Percentiles rank a stretch among this genome's conserved stretches.
Conservation (phyloP, 1,140 invertebrate species). For the Nylanderia fulva region DNA sequence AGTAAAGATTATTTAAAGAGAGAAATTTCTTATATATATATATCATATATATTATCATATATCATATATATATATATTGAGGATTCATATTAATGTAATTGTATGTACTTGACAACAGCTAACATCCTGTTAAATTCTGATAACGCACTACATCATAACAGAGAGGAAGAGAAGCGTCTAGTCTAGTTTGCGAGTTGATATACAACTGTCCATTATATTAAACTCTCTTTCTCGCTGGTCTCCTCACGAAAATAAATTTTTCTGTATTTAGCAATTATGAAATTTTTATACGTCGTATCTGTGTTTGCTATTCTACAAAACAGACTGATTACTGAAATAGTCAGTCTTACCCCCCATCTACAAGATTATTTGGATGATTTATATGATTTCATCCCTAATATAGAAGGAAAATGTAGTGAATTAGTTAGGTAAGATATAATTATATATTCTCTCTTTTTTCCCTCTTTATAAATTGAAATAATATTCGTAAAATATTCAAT, state of each 20-base stretch:
- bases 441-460: background rate
- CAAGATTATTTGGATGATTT: too few relatives aligned
- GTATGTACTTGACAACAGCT: conserved; percentile 11
- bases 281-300: conserved; percentile 4
- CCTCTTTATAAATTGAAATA: background rate
- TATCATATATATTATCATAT: too few relatives aligned
- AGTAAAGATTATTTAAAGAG: background rate
- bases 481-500: background rate
- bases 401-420: background rate
- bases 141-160: background rate
- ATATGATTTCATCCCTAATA: too few relatives aligned
- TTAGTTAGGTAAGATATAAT: conserved; percentile 35
- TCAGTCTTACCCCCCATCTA: too few relatives aligned
- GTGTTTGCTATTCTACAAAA: background rate
- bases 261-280: conserved; percentile 29
- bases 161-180: conserved; percentile 5
- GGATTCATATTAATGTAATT: conserved; percentile 15
- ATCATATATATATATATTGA: background rate
- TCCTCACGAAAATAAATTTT: background rate
- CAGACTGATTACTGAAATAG: background rate
- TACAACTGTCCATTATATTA: background rate
- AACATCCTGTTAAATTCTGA: conserved; percentile 37
- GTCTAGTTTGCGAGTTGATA: background rate
- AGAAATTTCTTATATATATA: background rate
- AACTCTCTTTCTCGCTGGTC: background rate